A percentile compares a stretch with the other conserved stretches of the same genome.
These are phyloP conservation scores for Bradypodion ventrale DNA, from an alignment of 2,797 vertebrate genomes.

Conservation along the genomic window DNA sequence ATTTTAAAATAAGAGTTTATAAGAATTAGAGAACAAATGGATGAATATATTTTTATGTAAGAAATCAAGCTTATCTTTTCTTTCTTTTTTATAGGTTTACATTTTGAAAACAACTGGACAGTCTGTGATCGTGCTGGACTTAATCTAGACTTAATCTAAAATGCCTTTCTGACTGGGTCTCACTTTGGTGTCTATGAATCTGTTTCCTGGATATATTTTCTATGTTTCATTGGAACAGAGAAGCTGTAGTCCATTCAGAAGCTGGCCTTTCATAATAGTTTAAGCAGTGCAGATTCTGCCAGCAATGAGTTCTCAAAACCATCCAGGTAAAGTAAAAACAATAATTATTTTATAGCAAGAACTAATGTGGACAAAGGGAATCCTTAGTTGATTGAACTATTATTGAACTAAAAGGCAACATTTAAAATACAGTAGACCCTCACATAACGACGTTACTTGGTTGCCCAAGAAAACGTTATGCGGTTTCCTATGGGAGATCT, in stretches of 20 bases:
- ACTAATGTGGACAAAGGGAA: neutral
- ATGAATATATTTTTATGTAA: neutral
- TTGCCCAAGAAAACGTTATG: too few relatives aligned
- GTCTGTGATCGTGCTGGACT: conserved; percentile 62
- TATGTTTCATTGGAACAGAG: conserved; percentile 63
- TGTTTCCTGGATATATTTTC: conserved; percentile 35
- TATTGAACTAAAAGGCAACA: neutral
- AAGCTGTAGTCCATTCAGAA: conserved; percentile 54
- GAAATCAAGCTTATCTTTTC: conserved; percentile 30
- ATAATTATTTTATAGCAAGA: neutral
- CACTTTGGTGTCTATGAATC: conserved; percentile 58
- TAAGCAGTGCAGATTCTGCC: conserved; percentile 55
- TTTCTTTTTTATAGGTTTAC: conserved; percentile 61
- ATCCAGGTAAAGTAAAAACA: conserved; percentile 74
- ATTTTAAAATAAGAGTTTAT: neutral
- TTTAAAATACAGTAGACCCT: too few relatives aligned
- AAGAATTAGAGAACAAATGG: neutral
- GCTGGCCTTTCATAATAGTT: conserved; percentile 43
- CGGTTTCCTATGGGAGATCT: too few relatives aligned
- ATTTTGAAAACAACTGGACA: conserved; percentile 58
- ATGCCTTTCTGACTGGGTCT: conserved; percentile 61
- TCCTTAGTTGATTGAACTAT: neutral
- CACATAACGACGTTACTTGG: too few relatives aligned
- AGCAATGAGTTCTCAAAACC: conserved; percentile 82
- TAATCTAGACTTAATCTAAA: conserved; percentile 51